Percentiles rank a stretch among this genome's conserved stretches.
Evolutionary conservation across 2,797 vertebrate genomes (phyloP).

Genomic region (Brachymystax lenok): DNA sequence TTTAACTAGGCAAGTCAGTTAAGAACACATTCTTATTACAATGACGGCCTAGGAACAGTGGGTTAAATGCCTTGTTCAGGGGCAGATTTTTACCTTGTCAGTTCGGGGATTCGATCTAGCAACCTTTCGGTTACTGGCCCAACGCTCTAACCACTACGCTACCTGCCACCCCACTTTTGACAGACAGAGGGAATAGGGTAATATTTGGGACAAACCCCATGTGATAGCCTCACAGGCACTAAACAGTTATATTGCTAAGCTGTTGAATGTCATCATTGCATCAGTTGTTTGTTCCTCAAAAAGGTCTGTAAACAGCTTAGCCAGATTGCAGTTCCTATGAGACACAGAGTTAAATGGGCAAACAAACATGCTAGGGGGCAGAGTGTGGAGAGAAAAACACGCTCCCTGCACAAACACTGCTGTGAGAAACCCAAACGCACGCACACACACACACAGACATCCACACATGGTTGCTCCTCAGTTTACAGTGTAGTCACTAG

Average conservation of each 20-base stretch:
- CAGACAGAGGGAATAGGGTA: background rate
- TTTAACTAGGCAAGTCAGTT: no score
- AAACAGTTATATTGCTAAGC: constrained; percentile 4
- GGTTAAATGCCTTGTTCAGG: no score
- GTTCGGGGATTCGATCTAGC: no score
- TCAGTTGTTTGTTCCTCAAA: constrained; percentile 20
- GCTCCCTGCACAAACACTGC: background rate
- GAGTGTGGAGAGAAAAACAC: background rate
- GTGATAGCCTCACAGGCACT: background rate
- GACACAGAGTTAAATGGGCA: constrained; percentile 9
- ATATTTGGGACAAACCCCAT: constrained; percentile 2
- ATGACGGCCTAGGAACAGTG: background rate
- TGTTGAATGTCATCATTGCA: constrained; percentile 15
- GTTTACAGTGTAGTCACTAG: background rate
- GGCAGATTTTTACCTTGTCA: no score
- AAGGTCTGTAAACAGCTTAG: constrained; percentile 13
- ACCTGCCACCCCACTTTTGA: background rate
- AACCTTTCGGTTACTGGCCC: no score
- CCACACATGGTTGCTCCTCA: background rate
- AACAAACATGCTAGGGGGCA: background rate
- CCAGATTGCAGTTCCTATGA: background rate
- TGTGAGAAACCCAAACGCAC: background rate
- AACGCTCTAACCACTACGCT: no score
- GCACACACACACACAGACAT: background rate
- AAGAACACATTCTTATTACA: no score